These are phyloP conservation scores for Mustelus asterias DNA, from an alignment of 2,113 vertebrate species.

Conservation along the genomic window DNA sequence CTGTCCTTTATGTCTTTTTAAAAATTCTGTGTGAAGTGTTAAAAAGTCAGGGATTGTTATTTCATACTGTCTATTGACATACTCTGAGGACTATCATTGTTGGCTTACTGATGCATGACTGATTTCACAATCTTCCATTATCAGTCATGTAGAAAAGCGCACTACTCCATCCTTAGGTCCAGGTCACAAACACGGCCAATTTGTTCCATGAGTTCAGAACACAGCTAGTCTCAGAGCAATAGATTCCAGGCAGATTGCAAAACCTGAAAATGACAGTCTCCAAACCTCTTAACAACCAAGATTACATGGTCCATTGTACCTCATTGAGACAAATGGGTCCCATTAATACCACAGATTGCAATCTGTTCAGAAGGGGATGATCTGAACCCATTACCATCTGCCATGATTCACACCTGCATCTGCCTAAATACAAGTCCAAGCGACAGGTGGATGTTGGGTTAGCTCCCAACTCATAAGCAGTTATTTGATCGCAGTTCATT, in stretches of 20 bases:
- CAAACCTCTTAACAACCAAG: background rate
- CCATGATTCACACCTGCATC: background rate
- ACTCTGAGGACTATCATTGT: no score
- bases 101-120: no score
- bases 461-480: background rate
- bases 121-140: no score
- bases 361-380: constrained; percentile 5
- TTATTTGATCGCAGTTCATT: background rate
- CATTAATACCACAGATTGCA: background rate
- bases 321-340: background rate
- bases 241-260: background rate
- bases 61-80: no score
- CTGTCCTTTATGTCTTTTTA: no score
- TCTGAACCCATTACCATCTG: constrained; percentile 17
- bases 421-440: background rate
- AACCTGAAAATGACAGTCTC: background rate
- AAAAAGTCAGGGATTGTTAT: no score
- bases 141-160: background rate
- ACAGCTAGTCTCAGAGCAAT: background rate
- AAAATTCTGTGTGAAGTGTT: no score
- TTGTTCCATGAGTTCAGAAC: background rate
- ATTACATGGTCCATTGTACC: constrained; percentile 5
- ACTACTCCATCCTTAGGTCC: background rate
- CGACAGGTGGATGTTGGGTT: background rate
- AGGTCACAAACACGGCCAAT: background rate